Conservation (phyloP, 1,140 invertebrate genomes). For the Heliconius hermathena region DNA sequence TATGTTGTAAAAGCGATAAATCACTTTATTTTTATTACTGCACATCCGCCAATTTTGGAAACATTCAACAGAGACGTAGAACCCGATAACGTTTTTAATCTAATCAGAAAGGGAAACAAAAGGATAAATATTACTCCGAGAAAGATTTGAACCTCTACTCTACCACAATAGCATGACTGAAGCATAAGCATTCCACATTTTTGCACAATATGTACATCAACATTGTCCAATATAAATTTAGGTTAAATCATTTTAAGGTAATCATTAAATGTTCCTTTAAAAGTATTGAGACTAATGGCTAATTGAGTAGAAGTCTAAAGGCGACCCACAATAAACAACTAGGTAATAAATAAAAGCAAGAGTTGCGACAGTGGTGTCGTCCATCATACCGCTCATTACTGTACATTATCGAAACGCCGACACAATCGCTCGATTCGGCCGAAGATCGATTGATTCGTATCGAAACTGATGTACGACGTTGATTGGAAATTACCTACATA, state of each 20-base stretch:
- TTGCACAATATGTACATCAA: not conserved
- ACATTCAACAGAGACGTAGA: too few species aligned
- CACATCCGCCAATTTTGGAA: too few species aligned
- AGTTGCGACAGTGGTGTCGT: constrained; percentile 42
- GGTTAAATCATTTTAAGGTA: constrained; percentile 4
- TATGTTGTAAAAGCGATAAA: too few species aligned
- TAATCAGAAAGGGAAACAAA: too few species aligned
- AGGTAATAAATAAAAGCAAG: constrained; percentile 34
- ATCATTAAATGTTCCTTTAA: constrained; percentile 16
- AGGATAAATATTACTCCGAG: not conserved
- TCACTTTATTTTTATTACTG: too few species aligned
- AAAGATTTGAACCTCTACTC: not conserved
- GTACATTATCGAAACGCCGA: constrained; percentile 47
- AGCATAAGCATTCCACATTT: not conserved
- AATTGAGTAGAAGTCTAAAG: constrained; percentile 23
- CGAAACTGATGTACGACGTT: constrained; percentile 44
- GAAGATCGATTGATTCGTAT: constrained; percentile 54
- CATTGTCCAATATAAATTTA: not conserved
- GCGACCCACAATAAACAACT: constrained; percentile 17
- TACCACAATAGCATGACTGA: not conserved
- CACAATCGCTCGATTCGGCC: constrained; percentile 47
- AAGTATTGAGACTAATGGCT: constrained; percentile 11
- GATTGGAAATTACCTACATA: constrained; percentile 37
- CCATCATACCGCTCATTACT: constrained; percentile 49
- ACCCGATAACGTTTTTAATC: too few species aligned